phyloP scores from a whole-genome alignment of 2,113 vertebrate species.

The Psittacus erithacus region DNA sequence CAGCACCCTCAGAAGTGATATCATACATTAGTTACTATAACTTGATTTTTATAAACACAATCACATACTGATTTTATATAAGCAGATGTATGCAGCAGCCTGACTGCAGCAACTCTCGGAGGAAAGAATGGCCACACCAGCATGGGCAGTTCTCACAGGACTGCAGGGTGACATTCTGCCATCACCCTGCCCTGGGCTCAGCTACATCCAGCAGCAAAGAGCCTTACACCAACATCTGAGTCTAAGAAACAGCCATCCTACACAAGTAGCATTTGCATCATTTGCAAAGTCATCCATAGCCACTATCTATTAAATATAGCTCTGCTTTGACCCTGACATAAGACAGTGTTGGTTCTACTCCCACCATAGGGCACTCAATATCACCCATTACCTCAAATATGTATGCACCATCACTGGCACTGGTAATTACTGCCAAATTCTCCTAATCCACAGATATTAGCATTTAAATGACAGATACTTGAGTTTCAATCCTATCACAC shows the following conservation, averaged over 20 bases:
- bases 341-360: neutral
- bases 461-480: slow-evolving; percentile 46
- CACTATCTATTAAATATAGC: neutral
- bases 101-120: neutral
- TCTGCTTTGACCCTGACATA: neutral
- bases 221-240: neutral
- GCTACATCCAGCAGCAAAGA: neutral
- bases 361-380: neutral
- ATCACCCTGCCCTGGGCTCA: neutral
- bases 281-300: neutral
- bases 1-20: neutral
- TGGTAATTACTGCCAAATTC: neutral
- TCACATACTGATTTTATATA: neutral
- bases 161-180: neutral
- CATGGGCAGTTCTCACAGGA: neutral
- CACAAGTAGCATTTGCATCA: neutral
- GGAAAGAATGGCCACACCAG: neutral
- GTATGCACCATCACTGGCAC: slow-evolving; percentile 12
- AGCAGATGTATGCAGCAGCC: neutral
- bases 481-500: slow-evolving; percentile 32
- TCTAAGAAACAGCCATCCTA: neutral
- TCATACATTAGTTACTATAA: neutral
- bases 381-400: neutral
- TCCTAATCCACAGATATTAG: slow-evolving; percentile 35
- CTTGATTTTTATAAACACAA: neutral